Evolutionary conservation across 1,140 invertebrate genomes (phyloP), one percentile per base, ranked within the genome.

Genomic region (Diachasma alloeum): DNA sequence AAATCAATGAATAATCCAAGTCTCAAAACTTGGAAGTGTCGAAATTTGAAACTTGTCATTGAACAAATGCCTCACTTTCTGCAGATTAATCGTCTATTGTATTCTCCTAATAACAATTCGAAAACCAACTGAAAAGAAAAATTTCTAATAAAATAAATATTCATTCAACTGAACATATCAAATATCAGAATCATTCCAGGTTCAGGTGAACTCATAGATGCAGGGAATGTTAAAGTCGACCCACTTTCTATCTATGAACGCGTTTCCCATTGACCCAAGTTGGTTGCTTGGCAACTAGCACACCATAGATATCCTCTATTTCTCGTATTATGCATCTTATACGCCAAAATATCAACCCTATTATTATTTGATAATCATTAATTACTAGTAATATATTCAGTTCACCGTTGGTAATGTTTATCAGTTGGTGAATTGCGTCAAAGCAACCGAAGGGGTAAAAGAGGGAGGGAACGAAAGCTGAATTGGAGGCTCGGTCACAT

Each of bases 231-330:
- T 63, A 71, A 79, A 79, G 80, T 79, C 81, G 84, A 83, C 84
- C 84, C 72, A 83, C 74, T 83, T 85, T 80, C 77, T 74, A 78
- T 46, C 75, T 77, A 83, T 82, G 82, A 81, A 79, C 77, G 74
- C 66, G 74, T 79, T 81, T 78, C 75, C 79, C 84, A 85, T 83
- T 84, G 79, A 84, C 82, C 83, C 77, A 81, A 78, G 83, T 77
- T 77, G 56, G 82, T 85, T 83, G 84, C 83, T 76, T 83, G 77
- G 84, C 81, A 83, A 83, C 81, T 72, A 71, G 63, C n/a, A n/a
- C 76, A 77, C n/a, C 56, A 75, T 81, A 56, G 66, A 24, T 37
- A 76, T 59, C 48, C 31, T 53, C 44, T 76, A 15, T 8, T 66
- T 73, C 59, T 73, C 70, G 63, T 73, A 63, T 37, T 73, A n/a